Conservation (phyloP, 2,113 vertebrate genomes). For the Pyxicephalus adspersus region DNA sequence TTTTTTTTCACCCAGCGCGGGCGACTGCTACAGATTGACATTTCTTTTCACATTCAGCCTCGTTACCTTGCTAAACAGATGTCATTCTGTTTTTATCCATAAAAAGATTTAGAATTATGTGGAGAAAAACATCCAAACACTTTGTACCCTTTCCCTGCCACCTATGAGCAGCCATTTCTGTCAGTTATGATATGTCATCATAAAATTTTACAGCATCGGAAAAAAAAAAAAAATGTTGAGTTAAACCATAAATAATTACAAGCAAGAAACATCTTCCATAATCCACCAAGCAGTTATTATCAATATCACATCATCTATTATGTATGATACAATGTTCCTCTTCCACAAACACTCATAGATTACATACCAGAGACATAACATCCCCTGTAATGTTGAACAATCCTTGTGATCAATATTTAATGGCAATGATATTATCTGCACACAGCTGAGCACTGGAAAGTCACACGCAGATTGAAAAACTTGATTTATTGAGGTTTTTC, state of each 20-base stretch:
- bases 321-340: conserved; percentile 1
- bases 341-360: background rate
- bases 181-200: too few species aligned
- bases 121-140: background rate
- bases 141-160: background rate
- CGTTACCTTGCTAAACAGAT: background rate
- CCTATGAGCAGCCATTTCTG: too few species aligned
- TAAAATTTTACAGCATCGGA: background rate
- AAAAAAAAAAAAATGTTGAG: background rate
- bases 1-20: too few species aligned
- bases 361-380: background rate
- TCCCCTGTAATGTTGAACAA: conserved; percentile 27
- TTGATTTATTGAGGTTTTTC: conserved; percentile 21
- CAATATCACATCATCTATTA: conserved; percentile 19
- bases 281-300: background rate
- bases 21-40: too few species aligned
- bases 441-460: background rate
- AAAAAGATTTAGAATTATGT: conserved; percentile 4
- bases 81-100: conserved; percentile 12
- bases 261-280: background rate
- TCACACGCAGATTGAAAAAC: conserved; percentile 29
- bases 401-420: conserved; percentile 30
- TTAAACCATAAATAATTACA: background rate
- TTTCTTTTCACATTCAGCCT: background rate
- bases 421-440: conserved; percentile 35